Evolutionary conservation across 2,888 invertebrate genomes (phyloP), one percentile per base, ranked within the genome.

Genomic region (Spisula solida): DNA sequence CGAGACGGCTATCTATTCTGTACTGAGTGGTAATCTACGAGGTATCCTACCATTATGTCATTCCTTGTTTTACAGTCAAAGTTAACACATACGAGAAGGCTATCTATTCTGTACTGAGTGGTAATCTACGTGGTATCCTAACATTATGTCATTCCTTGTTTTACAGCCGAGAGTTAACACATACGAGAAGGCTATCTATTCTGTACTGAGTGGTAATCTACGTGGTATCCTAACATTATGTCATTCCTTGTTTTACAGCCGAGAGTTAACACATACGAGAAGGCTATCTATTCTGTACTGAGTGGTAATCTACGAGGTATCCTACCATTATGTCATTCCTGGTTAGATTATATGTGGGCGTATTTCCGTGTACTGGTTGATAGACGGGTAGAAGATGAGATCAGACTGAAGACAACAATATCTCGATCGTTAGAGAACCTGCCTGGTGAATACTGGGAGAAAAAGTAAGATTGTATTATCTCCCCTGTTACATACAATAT

Each of bases 261-360:
- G 20, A 93, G 93, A 48, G 92, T 95, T 34, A 92, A 93, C 88
- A 88, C 88, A 0, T 94, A 95, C 90, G 97, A 97, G 94, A 96
- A 97, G 91, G 98, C 98, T 6, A 97, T 98, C 25, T 97, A 98
- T 89, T 98, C 98, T 1, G 97, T 98, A 82, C 97, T 99, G 81
- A 98, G 98, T 97, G 99, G 99, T 0, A 98, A 99, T 96, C 97
- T 99, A 70, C 97, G 97, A 51, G 97, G 98, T 10, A 96, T 99
- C n/a, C 96, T 99, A 66, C 97, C 98, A 0, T 98, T 98, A 18
- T 98, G 98, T 91, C 92, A 97, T n/a, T 98, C 97, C 47, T 99
- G 99, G 99, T 98, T 98, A 95, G 99, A 99, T 96, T 97, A 98
- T 91, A 97, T 99, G 47, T 99, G 99, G 99, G 98, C 98, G 0